Evolutionary conservation across 2,888 invertebrate species (phyloP), one percentile per base, ranked within the genome.

Genomic region (Diarsia mendica): DNA sequence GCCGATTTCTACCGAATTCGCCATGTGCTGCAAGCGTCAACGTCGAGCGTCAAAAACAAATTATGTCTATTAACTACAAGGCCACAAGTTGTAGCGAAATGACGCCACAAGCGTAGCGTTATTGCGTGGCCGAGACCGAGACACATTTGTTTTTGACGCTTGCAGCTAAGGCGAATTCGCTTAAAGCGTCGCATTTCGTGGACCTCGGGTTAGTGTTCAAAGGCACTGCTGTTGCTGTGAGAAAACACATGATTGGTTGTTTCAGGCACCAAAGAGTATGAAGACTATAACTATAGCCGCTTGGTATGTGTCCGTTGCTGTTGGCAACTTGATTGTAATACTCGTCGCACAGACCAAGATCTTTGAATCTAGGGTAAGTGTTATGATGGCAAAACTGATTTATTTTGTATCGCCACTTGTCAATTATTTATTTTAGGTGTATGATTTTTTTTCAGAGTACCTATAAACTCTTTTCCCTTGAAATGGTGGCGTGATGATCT

Each of bases 261-360:
- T 90, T 8, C 89, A 98, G 98, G 98, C 98, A 5, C 98, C 98
- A 0, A 97, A 97, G 87, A 97, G 97, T 81, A 98, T 99, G 98
- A 98, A 98, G 94, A 98, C 98, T 0, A 98, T 98, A 8, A 97
- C 98, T 0, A 98, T 98, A 89, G 98, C 98, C 0, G 97, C 97
- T n/a, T 98, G 98, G 98, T 97, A 98, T 87, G 94, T 98, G 82
- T 98, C 98, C 0, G 98, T 98, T 3, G 98, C 98, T 1, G 96
- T 98, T 77, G 98, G 98, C 4, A 98, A 98, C 91, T 94, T 98
- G 44, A 97, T 98, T 75, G 98, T 98, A 1, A 98, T 98, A 76
- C 95, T 98, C 53, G 97, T 98, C 44, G 97, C 98, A 3, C 97
- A 98, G 90, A 94, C 97, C 4, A 97, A 97, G 86, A 90, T 97